phyloP scores from a whole-genome alignment of 2,113 vertebrate genomes.

The Mystacornis crossleyi region DNA sequence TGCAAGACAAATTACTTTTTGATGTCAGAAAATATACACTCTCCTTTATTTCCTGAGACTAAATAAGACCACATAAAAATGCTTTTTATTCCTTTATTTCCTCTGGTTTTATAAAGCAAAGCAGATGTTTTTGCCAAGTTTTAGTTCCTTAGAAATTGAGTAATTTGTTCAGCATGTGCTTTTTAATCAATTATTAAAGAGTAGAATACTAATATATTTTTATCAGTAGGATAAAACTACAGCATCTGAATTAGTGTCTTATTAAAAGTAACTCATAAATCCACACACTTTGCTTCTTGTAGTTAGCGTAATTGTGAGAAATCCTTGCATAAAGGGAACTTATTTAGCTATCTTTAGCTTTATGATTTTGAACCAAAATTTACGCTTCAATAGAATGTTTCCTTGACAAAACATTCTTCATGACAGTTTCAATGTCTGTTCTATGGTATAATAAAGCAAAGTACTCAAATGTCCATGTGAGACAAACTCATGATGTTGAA shows the following conservation, averaged over 20 bases:
- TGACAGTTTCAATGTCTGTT: not conserved
- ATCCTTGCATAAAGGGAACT: not conserved
- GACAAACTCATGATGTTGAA: not conserved
- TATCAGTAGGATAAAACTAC: not conserved
- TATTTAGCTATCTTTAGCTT: not conserved
- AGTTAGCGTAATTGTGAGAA: not conserved
- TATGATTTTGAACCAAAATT: not conserved
- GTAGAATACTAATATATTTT: not conserved
- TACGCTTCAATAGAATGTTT: not conserved
- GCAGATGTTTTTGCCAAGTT: not conserved
- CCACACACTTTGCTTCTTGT: not conserved
- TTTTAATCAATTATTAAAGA: conserved; percentile 28
- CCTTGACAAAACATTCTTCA: not conserved
- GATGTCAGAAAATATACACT: not conserved
- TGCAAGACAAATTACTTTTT: not conserved
- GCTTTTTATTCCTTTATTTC: not conserved
- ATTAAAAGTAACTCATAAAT: not conserved
- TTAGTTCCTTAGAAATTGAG: not conserved
- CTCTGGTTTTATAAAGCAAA: not conserved
- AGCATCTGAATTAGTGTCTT: not conserved
- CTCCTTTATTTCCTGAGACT: not conserved
- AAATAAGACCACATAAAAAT: not conserved
- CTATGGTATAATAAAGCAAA: not conserved
- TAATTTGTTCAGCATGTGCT: not conserved
- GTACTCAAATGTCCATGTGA: not conserved